A percentile compares a stretch with the other conserved stretches of the same genome.
Evolutionary conservation across 2,113 vertebrate species (phyloP).

Genomic region (Lasiurus borealis): DNA sequence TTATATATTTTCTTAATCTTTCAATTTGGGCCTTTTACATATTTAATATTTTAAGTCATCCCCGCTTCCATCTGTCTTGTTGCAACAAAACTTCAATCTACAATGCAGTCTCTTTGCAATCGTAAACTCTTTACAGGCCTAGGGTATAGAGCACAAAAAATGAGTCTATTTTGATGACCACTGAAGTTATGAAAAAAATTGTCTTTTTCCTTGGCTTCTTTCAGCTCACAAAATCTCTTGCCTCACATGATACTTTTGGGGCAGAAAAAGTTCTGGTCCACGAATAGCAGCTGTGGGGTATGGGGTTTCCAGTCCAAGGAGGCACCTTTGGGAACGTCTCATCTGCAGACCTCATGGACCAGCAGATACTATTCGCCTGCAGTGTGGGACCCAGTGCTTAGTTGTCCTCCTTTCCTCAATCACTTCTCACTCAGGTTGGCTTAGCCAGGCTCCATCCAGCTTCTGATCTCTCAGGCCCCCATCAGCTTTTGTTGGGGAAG

Average conservation of each 20-base stretch:
- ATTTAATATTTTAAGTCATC: neutral
- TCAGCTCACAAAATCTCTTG: neutral
- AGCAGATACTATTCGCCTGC: neutral
- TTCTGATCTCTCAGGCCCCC: neutral
- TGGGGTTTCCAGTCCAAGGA: conserved; percentile 65
- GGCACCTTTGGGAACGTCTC: neutral
- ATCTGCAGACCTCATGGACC: neutral
- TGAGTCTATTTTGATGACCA: conserved; percentile 3
- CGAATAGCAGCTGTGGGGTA: neutral
- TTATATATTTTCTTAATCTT: conserved; percentile 28
- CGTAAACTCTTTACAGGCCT: neutral
- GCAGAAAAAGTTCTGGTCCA: neutral
- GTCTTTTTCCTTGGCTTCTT: conserved; percentile 22
- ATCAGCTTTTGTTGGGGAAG: neutral
- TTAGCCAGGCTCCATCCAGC: neutral
- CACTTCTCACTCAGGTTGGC: neutral
- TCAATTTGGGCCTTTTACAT: neutral
- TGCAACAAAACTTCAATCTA: neutral
- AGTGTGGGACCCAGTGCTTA: neutral
- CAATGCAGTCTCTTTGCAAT: neutral
- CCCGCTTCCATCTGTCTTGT: neutral
- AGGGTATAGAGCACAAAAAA: conserved; percentile 33
- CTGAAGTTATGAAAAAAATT: neutral
- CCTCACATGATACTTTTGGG: neutral
- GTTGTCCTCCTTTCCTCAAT: neutral